These are phyloP conservation scores for Podarcis muralis DNA, from an alignment of 2,113 vertebrate genomes.

Conservation along the genomic window DNA sequence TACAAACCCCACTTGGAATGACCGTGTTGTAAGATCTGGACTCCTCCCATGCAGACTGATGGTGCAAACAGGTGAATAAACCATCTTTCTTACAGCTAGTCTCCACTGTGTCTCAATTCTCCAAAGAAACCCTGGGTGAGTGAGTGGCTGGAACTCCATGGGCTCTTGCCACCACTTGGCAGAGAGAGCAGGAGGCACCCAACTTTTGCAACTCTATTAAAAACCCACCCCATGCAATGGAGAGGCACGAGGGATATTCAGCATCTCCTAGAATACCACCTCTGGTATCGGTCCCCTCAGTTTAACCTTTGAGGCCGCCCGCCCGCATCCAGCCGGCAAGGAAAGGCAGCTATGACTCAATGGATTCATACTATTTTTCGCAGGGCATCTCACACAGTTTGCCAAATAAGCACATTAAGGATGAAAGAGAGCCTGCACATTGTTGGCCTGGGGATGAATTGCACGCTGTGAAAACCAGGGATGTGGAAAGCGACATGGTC, in stretches of 20 bases:
- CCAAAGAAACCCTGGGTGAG: no score
- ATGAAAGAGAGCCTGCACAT: not conserved
- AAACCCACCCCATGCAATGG: no score
- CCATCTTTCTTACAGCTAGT: no score
- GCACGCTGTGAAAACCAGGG: not conserved
- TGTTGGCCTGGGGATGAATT: fast-evolving
- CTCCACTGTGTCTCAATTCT: no score
- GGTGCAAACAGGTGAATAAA: no score
- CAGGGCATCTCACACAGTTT: not conserved
- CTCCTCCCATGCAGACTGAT: no score
- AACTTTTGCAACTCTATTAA: not conserved
- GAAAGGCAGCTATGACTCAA: not conserved
- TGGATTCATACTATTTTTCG: not conserved
- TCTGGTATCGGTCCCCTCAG: not conserved
- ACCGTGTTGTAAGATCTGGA: no score
- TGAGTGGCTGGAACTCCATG: no score
- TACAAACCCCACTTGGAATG: no score
- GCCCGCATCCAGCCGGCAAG: not conserved
- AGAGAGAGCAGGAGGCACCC: no score
- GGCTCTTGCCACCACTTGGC: no score
- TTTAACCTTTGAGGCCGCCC: not conserved
- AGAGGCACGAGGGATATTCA: not conserved
- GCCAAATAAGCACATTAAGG: not conserved
- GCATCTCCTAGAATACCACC: not conserved
- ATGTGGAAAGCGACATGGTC: not conserved